Base-by-base conservation (phyloP, 2,888 invertebrate genomes). In the Alviniconcha strummeri region DNA sequence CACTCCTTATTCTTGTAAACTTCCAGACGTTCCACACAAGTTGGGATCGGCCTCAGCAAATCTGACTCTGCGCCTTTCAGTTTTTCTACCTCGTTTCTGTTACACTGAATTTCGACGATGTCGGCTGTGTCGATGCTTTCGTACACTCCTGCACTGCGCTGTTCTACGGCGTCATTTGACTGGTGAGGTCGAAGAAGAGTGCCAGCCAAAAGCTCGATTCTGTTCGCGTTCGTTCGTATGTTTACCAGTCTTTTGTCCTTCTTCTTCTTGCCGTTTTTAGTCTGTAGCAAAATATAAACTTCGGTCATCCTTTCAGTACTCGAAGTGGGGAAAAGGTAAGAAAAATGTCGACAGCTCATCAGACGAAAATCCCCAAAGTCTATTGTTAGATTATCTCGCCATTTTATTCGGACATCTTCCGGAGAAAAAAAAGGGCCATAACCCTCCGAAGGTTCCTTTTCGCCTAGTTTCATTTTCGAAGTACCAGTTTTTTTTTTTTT, bases 161-260 rank as follows among this genome's bases (percentile, higher is more conserved):
- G 13, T 11, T 77, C 75, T 52, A 56, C 55, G 56, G 76, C 64
- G 67, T 80, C 36, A 19, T 76, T 76, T 15, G 77, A 60, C 15
- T 77, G 69, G 64, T 36, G 67, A 36, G 87, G 72, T 13, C 82
- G 72, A n/a, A 90, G 76, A 60, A 91, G 86, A 69, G 88, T 90
- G 56, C 91, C 91, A 77, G 91, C 88, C 76, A 91, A 86, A 67
- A 91, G 87, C 81, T 91, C 91, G 55, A 89, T 87, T 85, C 88
- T 86, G 57, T 81, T 67, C 5, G 81, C 71, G 69, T 80, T 80
- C 64, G 84, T 60, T 77, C 75, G 60, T 52, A 81, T 75, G 54
- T 57, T 75, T 5, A 75, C 64, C 36, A 77, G 57, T 69, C 86
- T 84, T 54, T 84, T 87, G 54, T 90, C 90, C 85, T 88, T 90